A percentile compares a stretch with the other conserved stretches of the same genome.
These are phyloP conservation scores for Pelvicachromis taeniatus DNA, from an alignment of 2,113 vertebrate genomes.

Conservation along the genomic window DNA sequence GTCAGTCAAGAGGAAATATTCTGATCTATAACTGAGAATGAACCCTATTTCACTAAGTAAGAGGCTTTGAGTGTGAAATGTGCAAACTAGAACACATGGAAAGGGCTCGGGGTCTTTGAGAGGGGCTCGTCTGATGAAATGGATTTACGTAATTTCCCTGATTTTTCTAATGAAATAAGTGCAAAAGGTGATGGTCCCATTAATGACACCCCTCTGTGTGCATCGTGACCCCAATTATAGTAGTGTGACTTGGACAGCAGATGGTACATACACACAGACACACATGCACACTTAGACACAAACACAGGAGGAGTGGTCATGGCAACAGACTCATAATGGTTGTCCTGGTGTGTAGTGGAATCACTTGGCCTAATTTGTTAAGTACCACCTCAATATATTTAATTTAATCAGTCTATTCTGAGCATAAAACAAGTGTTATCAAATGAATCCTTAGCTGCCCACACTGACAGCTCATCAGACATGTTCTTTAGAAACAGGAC, in stretches of 20 bases:
- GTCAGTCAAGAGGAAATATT: neutral
- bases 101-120: neutral
- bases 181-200: slow-evolving; percentile 57
- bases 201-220: slow-evolving; percentile 64
- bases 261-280: slow-evolving; percentile 56
- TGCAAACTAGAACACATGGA: neutral
- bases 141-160: slow-evolving; percentile 54
- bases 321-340: slow-evolving; percentile 71
- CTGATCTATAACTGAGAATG: neutral
- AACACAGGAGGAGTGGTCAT: slow-evolving; percentile 60
- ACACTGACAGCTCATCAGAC: slow-evolving; percentile 41
- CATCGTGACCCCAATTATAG: slow-evolving; percentile 77
- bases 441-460: slow-evolving; percentile 59
- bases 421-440: slow-evolving; percentile 65
- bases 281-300: slow-evolving; percentile 4
- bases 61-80: neutral
- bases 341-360: slow-evolving; percentile 67
- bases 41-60: neutral
- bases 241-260: slow-evolving; percentile 68
- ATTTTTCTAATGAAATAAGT: slow-evolving; percentile 62
- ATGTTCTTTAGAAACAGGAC: slow-evolving; percentile 29
- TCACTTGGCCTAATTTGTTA: slow-evolving; percentile 78
- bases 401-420: slow-evolving; percentile 73
- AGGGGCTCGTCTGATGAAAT: slow-evolving; percentile 18
- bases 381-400: slow-evolving; percentile 71